Conservation (phyloP, 2,113 vertebrate species). For the Herpailurus yagouaroundi region DNA sequence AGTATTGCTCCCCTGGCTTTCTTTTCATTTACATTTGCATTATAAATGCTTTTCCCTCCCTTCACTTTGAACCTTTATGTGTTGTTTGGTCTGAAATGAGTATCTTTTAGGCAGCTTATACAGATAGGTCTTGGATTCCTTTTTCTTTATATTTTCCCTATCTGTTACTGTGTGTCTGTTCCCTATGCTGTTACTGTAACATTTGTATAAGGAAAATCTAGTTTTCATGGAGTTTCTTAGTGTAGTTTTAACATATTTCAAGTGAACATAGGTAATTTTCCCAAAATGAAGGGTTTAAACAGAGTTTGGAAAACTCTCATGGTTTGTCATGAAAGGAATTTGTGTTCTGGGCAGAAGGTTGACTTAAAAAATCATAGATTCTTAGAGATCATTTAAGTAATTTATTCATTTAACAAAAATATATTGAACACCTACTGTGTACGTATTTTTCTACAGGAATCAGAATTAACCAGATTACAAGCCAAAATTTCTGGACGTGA, state of each 20-base stretch:
- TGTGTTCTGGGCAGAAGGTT: background rate
- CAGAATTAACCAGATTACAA: constrained; percentile 90
- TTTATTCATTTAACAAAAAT: constrained; percentile 39
- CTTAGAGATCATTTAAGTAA: background rate
- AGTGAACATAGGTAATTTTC: background rate
- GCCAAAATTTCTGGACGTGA: constrained; percentile 88
- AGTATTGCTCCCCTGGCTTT: no score
- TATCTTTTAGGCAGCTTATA: no score
- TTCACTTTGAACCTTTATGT: no score
- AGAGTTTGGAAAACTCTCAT: background rate
- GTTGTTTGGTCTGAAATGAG: no score
- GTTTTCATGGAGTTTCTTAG: constrained; percentile 53
- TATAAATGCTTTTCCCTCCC: no score
- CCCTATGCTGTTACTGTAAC: background rate
- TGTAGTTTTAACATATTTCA: constrained; percentile 36
- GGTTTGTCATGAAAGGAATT: constrained; percentile 30
- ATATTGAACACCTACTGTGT: constrained; percentile 11
- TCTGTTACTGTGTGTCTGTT: no score
- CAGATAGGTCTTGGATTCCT: background rate
- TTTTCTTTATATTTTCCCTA: background rate
- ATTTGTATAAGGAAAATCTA: background rate
- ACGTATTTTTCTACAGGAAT: constrained; percentile 85
- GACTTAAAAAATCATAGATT: background rate
- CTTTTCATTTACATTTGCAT: no score
- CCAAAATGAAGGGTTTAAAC: constrained; percentile 46